Evolutionary conservation across 2,888 invertebrate species (phyloP), one percentile per base, ranked within the genome.

Genomic region (Cheilosia vulpina): DNA sequence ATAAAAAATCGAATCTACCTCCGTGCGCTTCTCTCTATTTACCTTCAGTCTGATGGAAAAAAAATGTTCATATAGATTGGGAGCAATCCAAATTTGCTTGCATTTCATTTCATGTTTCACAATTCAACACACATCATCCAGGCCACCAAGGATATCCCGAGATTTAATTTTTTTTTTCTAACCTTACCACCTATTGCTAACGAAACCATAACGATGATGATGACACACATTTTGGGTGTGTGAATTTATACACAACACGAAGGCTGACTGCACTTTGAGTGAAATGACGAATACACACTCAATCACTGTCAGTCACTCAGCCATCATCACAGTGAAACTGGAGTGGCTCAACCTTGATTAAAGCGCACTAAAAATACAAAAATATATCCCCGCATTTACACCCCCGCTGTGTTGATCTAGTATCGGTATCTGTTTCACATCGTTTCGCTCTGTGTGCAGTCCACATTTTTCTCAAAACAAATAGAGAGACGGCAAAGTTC

Each of bases 261-360:
- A 41, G 53, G 50, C 63, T 71, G 58, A 60, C 71, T 57, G 60
- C 15, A 65, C 55, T 78, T 55, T 62, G 72, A 63, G 68, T 68
- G 62, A 63, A 62, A 78, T 78, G 78, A 78, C 63, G 83, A 83
- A 83, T 68, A 71, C 62, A 82, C 66, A 83, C 65, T 73, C 68
- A 78, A 68, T 80, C 80, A 80, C 66, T 80, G 80, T 75, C 80
- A 80, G 55, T 83, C 68, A 68, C 72, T 81, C 76, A 66, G 43
- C 47, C 66, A 68, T 83, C 52, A 52, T 52, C 52, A 52, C 60
- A 66, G 47, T 62, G 57, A 47, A 57, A 53, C 34, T 57, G 63
- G 50, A 83, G 73, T 78, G 68, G 55, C 55, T 83, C 83, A 78
- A 72, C 72, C 78, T 78, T 83, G 78, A 77, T 77, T 77, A 77